Conservation (phyloP, 2,888 invertebrate genomes). For the Cabera pusaria region DNA sequence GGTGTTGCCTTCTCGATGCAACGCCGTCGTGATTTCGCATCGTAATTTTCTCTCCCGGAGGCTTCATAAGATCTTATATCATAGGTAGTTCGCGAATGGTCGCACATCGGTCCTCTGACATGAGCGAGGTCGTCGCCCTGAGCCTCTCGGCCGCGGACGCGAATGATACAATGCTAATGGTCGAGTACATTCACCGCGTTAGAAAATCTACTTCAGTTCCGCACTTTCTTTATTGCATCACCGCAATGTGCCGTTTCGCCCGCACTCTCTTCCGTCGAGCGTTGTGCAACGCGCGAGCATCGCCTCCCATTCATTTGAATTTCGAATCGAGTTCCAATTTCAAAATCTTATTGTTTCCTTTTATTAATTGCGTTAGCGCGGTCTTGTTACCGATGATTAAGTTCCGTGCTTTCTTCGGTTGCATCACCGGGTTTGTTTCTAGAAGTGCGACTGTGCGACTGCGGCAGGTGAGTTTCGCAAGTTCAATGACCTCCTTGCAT, state of each 20-base stretch:
- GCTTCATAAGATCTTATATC: slow-evolving; percentile 45
- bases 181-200: slow-evolving; percentile 79
- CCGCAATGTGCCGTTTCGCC: slow-evolving; percentile 68
- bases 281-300: slow-evolving; percentile 65
- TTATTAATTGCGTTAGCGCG: slow-evolving; percentile 42
- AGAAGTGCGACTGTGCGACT: slow-evolving; percentile 44
- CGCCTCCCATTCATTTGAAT: slow-evolving; percentile 49
- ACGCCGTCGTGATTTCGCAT: slow-evolving; percentile 48
- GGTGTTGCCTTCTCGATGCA: slow-evolving; percentile 46
- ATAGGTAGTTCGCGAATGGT: slow-evolving; percentile 49
- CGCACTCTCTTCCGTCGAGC: slow-evolving; percentile 75
- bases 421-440: slow-evolving; percentile 57
- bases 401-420: slow-evolving; percentile 65
- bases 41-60: slow-evolving; percentile 56
- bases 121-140: slow-evolving; percentile 70
- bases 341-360: slow-evolving; percentile 53
- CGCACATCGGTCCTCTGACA: slow-evolving; percentile 56
- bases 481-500: slow-evolving; percentile 74
- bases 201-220: slow-evolving; percentile 80
- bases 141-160: slow-evolving; percentile 54
- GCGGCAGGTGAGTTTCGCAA: slow-evolving; percentile 77
- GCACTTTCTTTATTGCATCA: slow-evolving; percentile 83
- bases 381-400: slow-evolving; percentile 41
- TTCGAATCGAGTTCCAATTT: slow-evolving; percentile 56
- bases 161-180: slow-evolving; percentile 75